Conservation (phyloP, 1,140 invertebrate genomes). For the Pentalonia nigronervosa region DNA sequence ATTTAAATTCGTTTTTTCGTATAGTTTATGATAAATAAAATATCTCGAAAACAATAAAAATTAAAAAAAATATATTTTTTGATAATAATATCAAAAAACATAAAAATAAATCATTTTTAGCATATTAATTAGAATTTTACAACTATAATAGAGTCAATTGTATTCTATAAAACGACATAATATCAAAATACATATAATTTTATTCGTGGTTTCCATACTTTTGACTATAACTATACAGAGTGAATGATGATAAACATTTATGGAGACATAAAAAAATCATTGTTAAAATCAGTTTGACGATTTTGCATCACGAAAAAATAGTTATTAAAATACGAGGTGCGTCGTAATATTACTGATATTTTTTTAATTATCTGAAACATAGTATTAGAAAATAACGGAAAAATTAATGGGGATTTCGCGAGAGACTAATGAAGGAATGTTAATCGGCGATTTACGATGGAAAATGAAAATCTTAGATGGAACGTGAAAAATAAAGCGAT, state of each 20-base stretch:
- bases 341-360: background rate
- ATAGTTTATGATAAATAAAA: background rate
- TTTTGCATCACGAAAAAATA: background rate
- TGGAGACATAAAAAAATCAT: background rate
- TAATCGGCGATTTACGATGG: background rate
- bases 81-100: background rate
- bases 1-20: background rate
- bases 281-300: background rate
- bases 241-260: background rate
- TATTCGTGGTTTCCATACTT: background rate
- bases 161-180: background rate
- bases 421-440: background rate
- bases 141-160: background rate
- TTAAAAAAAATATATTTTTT: background rate
- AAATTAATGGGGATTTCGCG: background rate
- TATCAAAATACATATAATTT: background rate
- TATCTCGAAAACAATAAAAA: background rate
- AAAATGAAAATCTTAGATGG: background rate
- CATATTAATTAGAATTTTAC: background rate
- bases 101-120: background rate
- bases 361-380: background rate
- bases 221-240: background rate
- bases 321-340: background rate
- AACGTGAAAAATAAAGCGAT: background rate
- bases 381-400: conserved; percentile 3